Evolutionary conservation across 2,888 invertebrate genomes (phyloP).

Genomic region (Meloe dianella): DNA sequence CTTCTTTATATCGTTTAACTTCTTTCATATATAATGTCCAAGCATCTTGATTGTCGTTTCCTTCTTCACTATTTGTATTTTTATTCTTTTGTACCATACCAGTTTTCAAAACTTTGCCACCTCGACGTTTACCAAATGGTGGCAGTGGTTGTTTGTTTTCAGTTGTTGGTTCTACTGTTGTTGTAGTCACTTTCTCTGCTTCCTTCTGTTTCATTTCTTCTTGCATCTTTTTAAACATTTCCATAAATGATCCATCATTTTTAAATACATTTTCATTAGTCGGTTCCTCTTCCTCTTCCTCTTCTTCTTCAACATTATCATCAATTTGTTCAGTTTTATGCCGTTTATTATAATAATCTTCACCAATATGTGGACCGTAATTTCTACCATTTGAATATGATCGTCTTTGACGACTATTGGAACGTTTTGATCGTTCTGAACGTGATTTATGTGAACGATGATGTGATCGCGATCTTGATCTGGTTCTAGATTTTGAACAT

Average conservation of each 20-base stretch:
- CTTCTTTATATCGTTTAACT: slow-evolving; percentile 90
- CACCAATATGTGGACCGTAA: slow-evolving; percentile 9
- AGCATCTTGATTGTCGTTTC: slow-evolving; percentile 79
- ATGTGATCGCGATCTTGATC: slow-evolving; percentile 37
- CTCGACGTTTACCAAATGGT: slow-evolving; percentile 80
- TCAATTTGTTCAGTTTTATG: slow-evolving; percentile 42
- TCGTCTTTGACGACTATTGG: slow-evolving; percentile 23
- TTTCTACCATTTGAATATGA: slow-evolving; percentile 19
- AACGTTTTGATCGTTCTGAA: slow-evolving; percentile 24
- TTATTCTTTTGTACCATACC: slow-evolving; percentile 88
- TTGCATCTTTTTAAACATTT: slow-evolving; percentile 91
- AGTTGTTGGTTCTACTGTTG: slow-evolving; percentile 46
- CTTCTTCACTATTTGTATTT: slow-evolving; percentile 67
- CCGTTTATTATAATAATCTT: slow-evolving; percentile 29
- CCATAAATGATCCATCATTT: slow-evolving; percentile 90
- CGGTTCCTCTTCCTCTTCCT: slow-evolving; percentile 55
- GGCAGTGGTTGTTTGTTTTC: slow-evolving; percentile 59
- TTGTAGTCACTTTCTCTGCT: slow-evolving; percentile 42
- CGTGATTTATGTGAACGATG: slow-evolving; percentile 25
- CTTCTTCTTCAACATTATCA: slow-evolving; percentile 47
- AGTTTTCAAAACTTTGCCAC: slow-evolving; percentile 86
- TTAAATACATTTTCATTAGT: slow-evolving; percentile 73
- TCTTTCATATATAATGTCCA: slow-evolving; percentile 95
- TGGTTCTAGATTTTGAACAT: slow-evolving; percentile 41
- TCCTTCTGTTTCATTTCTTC: slow-evolving; percentile 60